These are phyloP conservation scores for Limnephilus auricula DNA, from an alignment of 2,888 invertebrate genomes.

Conservation along the genomic window DNA sequence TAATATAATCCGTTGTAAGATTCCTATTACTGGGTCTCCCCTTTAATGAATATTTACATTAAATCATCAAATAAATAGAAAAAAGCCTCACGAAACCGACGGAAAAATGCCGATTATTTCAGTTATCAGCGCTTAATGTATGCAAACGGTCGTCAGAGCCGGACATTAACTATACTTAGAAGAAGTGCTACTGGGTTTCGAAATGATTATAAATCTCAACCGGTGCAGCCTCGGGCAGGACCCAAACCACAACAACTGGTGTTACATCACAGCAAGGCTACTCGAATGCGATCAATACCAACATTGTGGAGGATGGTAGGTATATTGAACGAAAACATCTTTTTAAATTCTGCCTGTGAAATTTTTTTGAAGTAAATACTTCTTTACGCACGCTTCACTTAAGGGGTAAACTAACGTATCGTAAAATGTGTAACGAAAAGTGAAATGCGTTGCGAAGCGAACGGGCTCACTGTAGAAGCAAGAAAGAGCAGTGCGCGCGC, in stretches of 20 bases:
- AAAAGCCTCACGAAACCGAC: neutral
- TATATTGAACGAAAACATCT: too few species aligned
- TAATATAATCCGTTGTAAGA: constrained; percentile 4
- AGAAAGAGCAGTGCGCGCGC: too few species aligned
- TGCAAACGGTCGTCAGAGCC: constrained; percentile 17
- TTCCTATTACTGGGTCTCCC: neutral
- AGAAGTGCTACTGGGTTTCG: constrained; percentile 40
- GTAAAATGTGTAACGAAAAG: too few species aligned
- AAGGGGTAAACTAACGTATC: too few species aligned
- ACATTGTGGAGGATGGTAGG: neutral
- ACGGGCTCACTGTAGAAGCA: too few species aligned
- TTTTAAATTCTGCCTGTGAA: too few species aligned
- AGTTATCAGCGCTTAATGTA: constrained; percentile 22
- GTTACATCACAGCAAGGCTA: neutral
- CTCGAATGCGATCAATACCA: neutral
- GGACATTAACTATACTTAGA: constrained; percentile 35
- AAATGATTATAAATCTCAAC: constrained; percentile 39
- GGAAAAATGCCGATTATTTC: constrained; percentile 18
- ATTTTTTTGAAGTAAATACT: too few species aligned
- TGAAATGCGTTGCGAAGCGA: too few species aligned
- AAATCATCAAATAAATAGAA: constrained; percentile 12
- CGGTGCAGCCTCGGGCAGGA: neutral
- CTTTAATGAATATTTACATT: constrained; percentile 32
- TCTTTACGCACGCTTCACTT: too few species aligned
- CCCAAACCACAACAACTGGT: constrained; percentile 11